Base-by-base conservation (phyloP, 2,888 invertebrate genomes). In the Thereva unica region DNA sequence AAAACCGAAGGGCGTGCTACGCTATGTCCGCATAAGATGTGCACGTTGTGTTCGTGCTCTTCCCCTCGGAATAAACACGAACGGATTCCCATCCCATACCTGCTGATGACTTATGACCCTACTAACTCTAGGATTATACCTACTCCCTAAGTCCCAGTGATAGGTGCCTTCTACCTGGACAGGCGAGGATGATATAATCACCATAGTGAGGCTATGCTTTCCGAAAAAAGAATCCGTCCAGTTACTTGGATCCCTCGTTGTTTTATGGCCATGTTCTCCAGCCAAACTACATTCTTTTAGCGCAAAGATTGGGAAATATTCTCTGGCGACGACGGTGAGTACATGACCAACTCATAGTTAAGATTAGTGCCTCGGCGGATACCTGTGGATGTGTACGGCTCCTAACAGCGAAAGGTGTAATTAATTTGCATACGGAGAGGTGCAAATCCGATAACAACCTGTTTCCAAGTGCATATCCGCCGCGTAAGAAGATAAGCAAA, bases 391-490 rank as follows among this genome's bases (percentile, higher is more conserved):
- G 23, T 23, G 23, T 23, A 23, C 23, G 23, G 23, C 23, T 23
- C 23, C 23, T 23, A 23, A 23, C 23, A 23, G 23, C 23, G 23
- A 6, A 41, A 37, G 40, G 9, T 64, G 57, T 64, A 67, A 64
- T 67, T 67, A 67, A 67, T 67, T 67, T 67, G 67, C 67, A 67
- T 67, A 67, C 57, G 64, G 64, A 67, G 45, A 57, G 52, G 59
- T 67, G 67, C 35, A 67, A 67, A 67, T 67, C 45, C 57, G 67
- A 67, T 67, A 67, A 67, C 64, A 67, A 64, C 67, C 57, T 57
- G 64, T 64, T 67, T 50, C 50, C 41, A 6, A n/a, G 35, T 35
- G 50, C 41, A 50, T 41, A 41, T 61, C 50, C 50, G 40, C 41
- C 40, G 23, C n/a, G 8, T 40, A 38, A 6, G 23, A 41, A 49